A percentile compares a stretch with the other conserved stretches of the same genome.
These are phyloP conservation scores for Smutsia temminckii DNA, from an alignment of 2,797 vertebrate genomes.

Conservation along the genomic window DNA sequence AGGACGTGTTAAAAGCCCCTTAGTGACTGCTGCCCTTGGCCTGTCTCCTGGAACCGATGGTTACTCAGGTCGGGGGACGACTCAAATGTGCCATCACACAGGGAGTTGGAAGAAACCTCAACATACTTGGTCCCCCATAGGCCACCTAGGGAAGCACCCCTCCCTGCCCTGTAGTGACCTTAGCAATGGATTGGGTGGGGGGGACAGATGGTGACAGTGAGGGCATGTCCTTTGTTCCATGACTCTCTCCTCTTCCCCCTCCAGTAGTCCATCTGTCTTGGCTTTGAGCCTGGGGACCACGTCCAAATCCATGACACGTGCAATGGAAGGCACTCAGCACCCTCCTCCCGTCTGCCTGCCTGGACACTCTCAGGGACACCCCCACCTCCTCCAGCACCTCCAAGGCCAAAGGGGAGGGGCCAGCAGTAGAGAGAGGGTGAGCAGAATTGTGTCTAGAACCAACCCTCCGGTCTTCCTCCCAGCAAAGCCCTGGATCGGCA, in stretches of 20 bases:
- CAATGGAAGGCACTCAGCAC: constrained; percentile 22
- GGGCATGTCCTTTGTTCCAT: neutral
- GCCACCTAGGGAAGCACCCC: neutral
- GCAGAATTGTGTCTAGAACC: neutral
- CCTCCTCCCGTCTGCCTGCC: neutral
- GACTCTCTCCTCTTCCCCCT: neutral
- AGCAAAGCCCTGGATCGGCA: neutral
- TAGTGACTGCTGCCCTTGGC: neutral
- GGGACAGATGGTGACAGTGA: neutral
- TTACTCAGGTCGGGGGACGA: neutral
- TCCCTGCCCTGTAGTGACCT: neutral
- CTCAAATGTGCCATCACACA: neutral
- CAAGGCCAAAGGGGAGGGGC: neutral
- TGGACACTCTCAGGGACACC: neutral
- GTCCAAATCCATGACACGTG: neutral
- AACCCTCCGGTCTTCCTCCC: neutral
- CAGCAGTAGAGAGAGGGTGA: neutral
- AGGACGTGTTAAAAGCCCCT: neutral
- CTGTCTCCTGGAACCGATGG: neutral
- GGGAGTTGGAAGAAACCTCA: neutral
- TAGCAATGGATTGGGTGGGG: too few relatives aligned
- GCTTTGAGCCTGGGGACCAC: neutral
- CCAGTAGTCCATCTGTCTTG: neutral
- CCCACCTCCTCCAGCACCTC: neutral
- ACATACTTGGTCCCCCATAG: neutral